Conservation (phyloP, 2,113 vertebrate genomes). For the Phocoena phocoena region DNA sequence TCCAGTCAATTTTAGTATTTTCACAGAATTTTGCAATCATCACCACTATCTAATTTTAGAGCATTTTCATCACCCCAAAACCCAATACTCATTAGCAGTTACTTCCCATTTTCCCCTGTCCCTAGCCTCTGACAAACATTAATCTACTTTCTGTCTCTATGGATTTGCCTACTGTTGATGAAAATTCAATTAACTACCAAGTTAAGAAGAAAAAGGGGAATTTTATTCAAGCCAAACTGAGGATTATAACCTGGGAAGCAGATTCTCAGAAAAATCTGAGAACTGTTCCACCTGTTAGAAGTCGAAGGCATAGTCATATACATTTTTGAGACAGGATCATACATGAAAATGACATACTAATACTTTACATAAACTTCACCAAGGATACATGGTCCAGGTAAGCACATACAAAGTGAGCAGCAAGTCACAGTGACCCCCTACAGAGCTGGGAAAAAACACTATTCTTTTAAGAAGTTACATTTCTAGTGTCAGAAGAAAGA, state of each 20-base stretch:
- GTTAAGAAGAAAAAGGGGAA: not conserved
- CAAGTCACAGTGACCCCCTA: not conserved
- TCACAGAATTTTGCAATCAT: not conserved
- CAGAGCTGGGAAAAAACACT: not conserved
- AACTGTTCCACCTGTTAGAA: not conserved
- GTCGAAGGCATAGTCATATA: not conserved
- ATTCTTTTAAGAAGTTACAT: not conserved
- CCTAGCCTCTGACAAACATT: not conserved
- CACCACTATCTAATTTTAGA: conserved; percentile 1
- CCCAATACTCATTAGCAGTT: not conserved
- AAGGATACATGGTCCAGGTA: not conserved
- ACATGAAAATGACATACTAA: not conserved
- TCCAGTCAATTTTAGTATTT: not conserved
- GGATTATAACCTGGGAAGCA: not conserved
- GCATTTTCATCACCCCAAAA: not conserved
- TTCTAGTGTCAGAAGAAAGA: not conserved
- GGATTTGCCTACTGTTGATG: not conserved
- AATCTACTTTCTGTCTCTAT: not conserved
- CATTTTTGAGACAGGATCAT: not conserved
- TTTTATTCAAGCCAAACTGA: not conserved
- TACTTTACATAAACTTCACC: not conserved
- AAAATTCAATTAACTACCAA: not conserved
- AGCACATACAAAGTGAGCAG: not conserved
- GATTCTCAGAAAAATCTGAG: not conserved
- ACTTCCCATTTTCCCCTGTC: not conserved